Percentiles rank a stretch among this genome's conserved stretches.
These are phyloP conservation scores for Lucinisca nassula DNA, from an alignment of 2,888 invertebrate species.

Conservation along the genomic window DNA sequence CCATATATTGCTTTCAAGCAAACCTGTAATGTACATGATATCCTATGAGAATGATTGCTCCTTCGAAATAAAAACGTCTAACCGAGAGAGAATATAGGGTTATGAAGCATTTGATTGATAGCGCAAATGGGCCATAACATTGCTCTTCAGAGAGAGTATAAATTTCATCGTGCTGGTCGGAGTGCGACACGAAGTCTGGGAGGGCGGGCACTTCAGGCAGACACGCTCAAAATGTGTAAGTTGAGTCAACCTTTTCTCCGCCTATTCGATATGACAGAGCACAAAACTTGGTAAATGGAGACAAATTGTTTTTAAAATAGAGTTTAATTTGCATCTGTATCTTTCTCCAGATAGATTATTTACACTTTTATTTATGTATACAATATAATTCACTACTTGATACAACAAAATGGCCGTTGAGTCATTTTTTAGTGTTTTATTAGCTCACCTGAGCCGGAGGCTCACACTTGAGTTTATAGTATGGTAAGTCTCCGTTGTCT, in stretches of 20 bases:
- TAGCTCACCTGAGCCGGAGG: too few species aligned
- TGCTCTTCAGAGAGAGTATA: conserved; percentile 3
- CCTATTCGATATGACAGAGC: neutral
- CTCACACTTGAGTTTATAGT: too few species aligned
- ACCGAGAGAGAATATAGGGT: neutral
- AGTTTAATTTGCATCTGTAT: neutral
- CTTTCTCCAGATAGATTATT: neutral
- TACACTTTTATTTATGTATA: neutral
- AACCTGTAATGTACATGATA: neutral
- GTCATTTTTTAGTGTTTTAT: too few species aligned
- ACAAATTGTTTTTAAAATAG: conserved; percentile 3
- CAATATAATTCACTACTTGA: too few species aligned
- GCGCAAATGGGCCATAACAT: conserved; percentile 38
- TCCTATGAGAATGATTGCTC: neutral
- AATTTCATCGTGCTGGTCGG: conserved; percentile 11
- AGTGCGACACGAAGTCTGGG: conserved; percentile 4
- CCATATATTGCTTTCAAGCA: neutral
- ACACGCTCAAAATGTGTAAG: conserved; percentile 5
- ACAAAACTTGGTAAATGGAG: neutral
- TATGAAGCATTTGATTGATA: conserved; percentile 30
- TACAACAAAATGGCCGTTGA: too few species aligned
- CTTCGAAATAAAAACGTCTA: neutral
- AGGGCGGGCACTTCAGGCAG: neutral
- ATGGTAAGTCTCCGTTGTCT: too few species aligned
- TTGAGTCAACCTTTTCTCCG: neutral